Conservation (phyloP, 2,113 vertebrate genomes). For the Saguinus midas region DNA sequence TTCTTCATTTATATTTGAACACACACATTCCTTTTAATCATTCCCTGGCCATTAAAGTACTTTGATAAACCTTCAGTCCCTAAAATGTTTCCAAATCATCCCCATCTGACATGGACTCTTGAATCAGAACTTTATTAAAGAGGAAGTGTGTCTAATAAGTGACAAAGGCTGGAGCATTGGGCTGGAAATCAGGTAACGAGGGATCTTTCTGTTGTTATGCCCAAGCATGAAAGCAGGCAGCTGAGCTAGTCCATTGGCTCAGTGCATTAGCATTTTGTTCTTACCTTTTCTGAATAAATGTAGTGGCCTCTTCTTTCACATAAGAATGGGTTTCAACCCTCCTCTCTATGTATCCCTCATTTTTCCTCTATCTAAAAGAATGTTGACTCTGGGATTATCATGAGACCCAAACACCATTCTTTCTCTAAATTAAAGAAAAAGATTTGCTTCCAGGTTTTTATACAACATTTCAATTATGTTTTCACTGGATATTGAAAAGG, state of each 20-base stretch:
- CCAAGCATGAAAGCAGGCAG: neutral
- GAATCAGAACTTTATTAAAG: constrained; percentile 55
- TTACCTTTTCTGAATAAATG: neutral
- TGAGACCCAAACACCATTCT: neutral
- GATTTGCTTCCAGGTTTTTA: neutral
- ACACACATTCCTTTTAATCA: constrained; percentile 76
- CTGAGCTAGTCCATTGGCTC: neutral
- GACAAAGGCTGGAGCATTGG: neutral
- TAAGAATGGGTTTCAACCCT: neutral
- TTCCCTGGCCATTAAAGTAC: constrained; percentile 65
- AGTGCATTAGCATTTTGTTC: neutral
- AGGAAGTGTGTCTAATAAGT: constrained; percentile 12
- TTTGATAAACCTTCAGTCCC: constrained; percentile 66
- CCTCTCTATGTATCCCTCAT: neutral
- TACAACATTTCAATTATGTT: neutral
- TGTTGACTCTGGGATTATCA: neutral
- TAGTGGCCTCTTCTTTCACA: neutral
- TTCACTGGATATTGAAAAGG: neutral
- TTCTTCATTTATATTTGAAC: constrained; percentile 71
- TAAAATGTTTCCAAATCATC: constrained; percentile 70
- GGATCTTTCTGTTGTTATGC: neutral
- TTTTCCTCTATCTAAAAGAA: neutral
- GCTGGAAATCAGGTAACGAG: neutral
- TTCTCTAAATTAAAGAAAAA: constrained; percentile 14
- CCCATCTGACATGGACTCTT: constrained; percentile 57